Evolutionary conservation across 1,140 invertebrate genomes (phyloP).

Genomic region (Temnothorax nylanderi): DNA sequence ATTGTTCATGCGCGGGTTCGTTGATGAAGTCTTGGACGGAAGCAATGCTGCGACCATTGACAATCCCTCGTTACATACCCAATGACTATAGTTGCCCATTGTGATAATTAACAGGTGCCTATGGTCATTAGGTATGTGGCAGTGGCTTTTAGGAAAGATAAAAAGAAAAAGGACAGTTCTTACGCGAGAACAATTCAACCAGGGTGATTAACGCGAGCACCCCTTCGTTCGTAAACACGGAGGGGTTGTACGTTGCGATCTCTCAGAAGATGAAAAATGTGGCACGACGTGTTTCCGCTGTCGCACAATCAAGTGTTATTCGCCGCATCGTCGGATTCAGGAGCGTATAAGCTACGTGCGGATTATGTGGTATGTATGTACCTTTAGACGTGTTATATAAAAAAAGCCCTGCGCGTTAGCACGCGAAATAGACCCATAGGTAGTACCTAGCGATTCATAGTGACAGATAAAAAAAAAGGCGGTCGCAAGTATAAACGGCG

Average conservation of each 20-base stretch:
- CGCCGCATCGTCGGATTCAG: background rate
- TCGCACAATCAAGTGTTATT: slow-evolving; percentile 1
- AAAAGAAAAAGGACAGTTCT: background rate
- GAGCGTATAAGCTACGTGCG: background rate
- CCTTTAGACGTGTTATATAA: slow-evolving; percentile 20
- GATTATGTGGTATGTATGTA: slow-evolving; percentile 36
- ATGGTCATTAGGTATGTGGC: background rate
- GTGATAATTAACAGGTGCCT: background rate
- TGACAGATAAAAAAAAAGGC: background rate
- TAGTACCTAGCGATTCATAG: slow-evolving; percentile 36
- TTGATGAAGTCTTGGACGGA: background rate
- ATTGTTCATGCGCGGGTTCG: background rate
- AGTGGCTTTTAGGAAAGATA: background rate
- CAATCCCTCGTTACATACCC: slow-evolving; percentile 25
- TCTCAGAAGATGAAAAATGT: background rate
- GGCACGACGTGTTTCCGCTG: background rate
- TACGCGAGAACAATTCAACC: slow-evolving; percentile 19
- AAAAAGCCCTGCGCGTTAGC: background rate
- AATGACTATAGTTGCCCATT: background rate
- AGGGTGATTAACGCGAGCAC: slow-evolving; percentile 17
- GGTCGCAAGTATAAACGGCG: slow-evolving; percentile 4
- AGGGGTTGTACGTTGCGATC: background rate
- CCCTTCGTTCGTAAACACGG: background rate
- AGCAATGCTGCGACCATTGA: background rate
- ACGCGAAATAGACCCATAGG: slow-evolving; percentile 20